These are phyloP conservation scores for Erpornis zantholeuca DNA, from an alignment of 2,113 vertebrate species.

Conservation along the genomic window DNA sequence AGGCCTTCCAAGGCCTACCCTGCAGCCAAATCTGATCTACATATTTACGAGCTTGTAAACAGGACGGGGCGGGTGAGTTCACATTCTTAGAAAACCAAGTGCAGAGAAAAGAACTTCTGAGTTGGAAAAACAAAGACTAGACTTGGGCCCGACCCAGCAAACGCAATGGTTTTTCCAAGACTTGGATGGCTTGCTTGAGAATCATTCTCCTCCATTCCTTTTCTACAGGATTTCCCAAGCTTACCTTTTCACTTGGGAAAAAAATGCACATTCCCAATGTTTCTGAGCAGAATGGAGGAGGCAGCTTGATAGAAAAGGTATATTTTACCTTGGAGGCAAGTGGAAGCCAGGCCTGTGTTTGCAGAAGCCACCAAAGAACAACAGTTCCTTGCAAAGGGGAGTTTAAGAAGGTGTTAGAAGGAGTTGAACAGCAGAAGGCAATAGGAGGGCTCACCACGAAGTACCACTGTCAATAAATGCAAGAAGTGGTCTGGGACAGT, in stretches of 20 bases:
- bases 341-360: not conserved
- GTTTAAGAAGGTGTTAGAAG: not conserved
- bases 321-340: not conserved
- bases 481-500: not conserved
- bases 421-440: not conserved
- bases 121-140: conserved; percentile 52
- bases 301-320: not conserved
- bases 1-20: conserved; percentile 29
- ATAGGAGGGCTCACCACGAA: not conserved
- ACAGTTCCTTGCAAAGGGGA: not conserved
- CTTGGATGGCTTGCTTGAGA: not conserved
- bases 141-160: conserved; percentile 18
- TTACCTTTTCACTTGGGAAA: not conserved
- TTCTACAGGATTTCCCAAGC: not conserved
- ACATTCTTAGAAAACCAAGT: conserved; percentile 66
- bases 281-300: not conserved
- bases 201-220: not conserved
- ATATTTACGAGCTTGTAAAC: conserved; percentile 56
- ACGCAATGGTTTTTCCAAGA: conserved; percentile 20
- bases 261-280: not conserved
- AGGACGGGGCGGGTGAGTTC: conserved; percentile 51
- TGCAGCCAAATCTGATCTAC: conserved; percentile 46
- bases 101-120: conserved; percentile 47
- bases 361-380: not conserved
- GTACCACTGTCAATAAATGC: not conserved